Conservation (phyloP, 2,888 invertebrate species). For the Nebria salina region DNA sequence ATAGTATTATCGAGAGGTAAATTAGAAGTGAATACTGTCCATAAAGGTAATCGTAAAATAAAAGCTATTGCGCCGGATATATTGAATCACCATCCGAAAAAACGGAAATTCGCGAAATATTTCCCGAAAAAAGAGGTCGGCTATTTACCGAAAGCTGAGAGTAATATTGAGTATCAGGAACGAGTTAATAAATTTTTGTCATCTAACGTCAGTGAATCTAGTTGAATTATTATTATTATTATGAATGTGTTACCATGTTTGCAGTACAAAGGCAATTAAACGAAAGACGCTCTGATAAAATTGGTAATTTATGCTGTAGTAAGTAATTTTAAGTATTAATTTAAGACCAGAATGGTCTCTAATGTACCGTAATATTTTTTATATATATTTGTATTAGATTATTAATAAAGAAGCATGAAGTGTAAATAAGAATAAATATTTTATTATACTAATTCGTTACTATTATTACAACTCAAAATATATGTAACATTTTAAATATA, state of each 20-base stretch:
- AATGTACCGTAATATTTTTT: background rate
- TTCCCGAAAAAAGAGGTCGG: constrained; percentile 59
- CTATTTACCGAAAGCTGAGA: constrained; percentile 59
- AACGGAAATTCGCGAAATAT: constrained; percentile 66
- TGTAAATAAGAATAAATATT: background rate
- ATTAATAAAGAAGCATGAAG: background rate
- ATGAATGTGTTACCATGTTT: constrained; percentile 10
- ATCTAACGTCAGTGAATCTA: constrained; percentile 44
- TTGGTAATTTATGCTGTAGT: background rate
- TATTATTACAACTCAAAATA: background rate
- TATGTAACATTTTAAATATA: no score
- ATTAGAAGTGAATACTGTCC: constrained; percentile 66
- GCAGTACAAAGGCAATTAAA: constrained; percentile 31
- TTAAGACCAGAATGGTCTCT: background rate
- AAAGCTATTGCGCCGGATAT: constrained; percentile 65
- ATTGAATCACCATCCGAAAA: constrained; percentile 66
- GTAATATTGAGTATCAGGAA: constrained; percentile 62
- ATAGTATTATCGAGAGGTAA: constrained; percentile 61
- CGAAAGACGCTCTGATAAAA: background rate
- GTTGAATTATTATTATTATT: constrained; percentile 19
- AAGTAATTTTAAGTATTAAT: background rate
- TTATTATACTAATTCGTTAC: background rate
- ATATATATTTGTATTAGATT: background rate
- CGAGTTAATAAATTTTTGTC: constrained; percentile 62
- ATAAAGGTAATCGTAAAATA: constrained; percentile 68